Evolutionary conservation across 1,140 invertebrate genomes (phyloP).

Genomic region (Drosophila sulfurigaster): DNA sequence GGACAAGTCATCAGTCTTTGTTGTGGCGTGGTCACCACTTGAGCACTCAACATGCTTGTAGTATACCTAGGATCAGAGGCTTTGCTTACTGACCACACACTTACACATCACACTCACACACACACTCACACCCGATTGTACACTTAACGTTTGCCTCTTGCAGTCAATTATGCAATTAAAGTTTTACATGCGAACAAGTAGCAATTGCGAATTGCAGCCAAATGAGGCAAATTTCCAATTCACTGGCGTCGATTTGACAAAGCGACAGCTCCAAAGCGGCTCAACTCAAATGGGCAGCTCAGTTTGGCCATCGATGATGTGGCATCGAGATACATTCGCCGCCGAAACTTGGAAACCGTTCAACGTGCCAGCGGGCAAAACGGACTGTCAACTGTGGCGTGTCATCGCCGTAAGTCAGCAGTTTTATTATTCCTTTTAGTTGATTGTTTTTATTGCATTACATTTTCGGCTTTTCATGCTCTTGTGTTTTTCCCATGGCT

Average conservation of each 20-base stretch:
- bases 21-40: constrained; percentile 52
- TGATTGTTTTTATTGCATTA: constrained; percentile 60
- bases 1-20: constrained; percentile 62
- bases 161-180: constrained; percentile 75
- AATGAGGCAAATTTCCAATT: constrained; percentile 75
- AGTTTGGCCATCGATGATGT: constrained; percentile 30
- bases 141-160: background rate
- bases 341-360: background rate
- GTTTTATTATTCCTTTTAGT: constrained; percentile 63
- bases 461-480: constrained; percentile 11
- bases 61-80: constrained; percentile 32
- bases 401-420: constrained; percentile 74
- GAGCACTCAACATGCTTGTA: constrained; percentile 11
- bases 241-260: constrained; percentile 63
- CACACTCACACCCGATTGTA: constrained; percentile 21
- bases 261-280: constrained; percentile 28
- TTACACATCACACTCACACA: constrained; percentile 10
- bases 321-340: constrained; percentile 42
- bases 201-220: constrained; percentile 59
- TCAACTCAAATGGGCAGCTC: constrained; percentile 19
- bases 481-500: constrained; percentile 59
- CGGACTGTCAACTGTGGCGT: constrained; percentile 58
- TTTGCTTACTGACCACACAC: constrained; percentile 28
- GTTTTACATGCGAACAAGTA: constrained; percentile 68
- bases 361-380: background rate